phyloP scores from a whole-genome alignment of 2,797 vertebrate species.

The Phyllotis vaccarum region DNA sequence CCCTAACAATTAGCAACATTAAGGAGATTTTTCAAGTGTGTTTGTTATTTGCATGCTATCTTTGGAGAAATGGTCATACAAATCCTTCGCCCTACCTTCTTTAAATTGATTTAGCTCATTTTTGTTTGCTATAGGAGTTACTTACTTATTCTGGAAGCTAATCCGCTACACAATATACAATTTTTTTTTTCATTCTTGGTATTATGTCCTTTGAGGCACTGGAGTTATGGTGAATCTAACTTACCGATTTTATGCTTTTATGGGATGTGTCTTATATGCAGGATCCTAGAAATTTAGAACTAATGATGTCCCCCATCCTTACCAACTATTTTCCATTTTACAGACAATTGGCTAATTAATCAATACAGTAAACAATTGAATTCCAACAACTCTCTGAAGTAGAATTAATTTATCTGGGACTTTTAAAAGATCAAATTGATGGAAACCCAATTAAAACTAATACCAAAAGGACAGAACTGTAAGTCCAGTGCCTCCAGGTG shows the following conservation, averaged over 20 bases:
- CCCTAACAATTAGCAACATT: background rate
- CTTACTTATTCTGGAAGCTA: background rate
- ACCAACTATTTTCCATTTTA: background rate
- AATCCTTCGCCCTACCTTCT: background rate
- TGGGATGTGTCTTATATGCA: background rate
- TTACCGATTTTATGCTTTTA: background rate
- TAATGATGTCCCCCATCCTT: background rate
- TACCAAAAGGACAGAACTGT: background rate
- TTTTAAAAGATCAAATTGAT: background rate
- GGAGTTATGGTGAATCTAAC: background rate
- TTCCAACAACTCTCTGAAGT: background rate
- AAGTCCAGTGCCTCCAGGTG: background rate
- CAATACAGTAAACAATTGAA: background rate
- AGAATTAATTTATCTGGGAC: background rate
- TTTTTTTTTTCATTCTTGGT: background rate
- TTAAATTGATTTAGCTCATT: background rate
- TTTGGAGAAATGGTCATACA: constrained; percentile 1
- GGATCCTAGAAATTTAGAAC: background rate
- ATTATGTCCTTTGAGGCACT: background rate
- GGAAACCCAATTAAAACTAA: background rate
- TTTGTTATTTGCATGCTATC: background rate
- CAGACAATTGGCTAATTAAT: background rate
- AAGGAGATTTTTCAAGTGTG: background rate
- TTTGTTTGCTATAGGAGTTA: background rate
- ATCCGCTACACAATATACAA: background rate